Evolutionary conservation across 2,888 invertebrate species (phyloP), one percentile per base, ranked within the genome.

Genomic region (Diaprepes abbreviatus): DNA sequence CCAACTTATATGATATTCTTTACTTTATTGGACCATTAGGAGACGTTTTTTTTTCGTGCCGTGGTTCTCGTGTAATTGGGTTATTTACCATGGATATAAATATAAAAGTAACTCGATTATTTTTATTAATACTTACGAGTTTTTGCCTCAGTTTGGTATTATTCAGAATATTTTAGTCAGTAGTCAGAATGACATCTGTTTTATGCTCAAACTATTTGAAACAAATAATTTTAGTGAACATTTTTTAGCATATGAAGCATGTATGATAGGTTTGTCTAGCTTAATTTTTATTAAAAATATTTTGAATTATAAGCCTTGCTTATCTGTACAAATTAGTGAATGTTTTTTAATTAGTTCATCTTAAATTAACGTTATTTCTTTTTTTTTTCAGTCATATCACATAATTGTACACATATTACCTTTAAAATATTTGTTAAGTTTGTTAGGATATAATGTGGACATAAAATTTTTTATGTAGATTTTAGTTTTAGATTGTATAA

Each of bases 21-120:
- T n/a, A 19, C 0, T 45, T 45, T 45, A 3, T n/a, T 9, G 43
- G 43, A 45, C 3, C 21, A 45, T n/a, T 45, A 4, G 5, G 21
- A n/a, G n/a, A 45, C 19, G n/a, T 45, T 3, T 45, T 45, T 45
- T 21, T 10, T 1, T 21, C 21, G 5, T 21, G 0, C n/a, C 19
- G 21, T 45, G 43, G 43, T 21, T 45, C 21, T 45, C 43, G 2
- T 45, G 21, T 45, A 45, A 45, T 1, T 45, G 43, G 43, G 3
- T 45, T n/a, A 21, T 4, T 5, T 45, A 45, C 10, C 40, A 40
- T 40, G 40, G 40, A 40, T 40, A 9, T 40, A 40, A 17, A 40
- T 40, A 40, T 3, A 17, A 40, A 17, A 9, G 1, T 17, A 40
- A 38, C 6, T 3, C 38, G 17, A 16, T 40, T 17, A 9, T 40